phyloP scores from a whole-genome alignment of 2,797 vertebrate species.

The Luscinia megarhynchos region DNA sequence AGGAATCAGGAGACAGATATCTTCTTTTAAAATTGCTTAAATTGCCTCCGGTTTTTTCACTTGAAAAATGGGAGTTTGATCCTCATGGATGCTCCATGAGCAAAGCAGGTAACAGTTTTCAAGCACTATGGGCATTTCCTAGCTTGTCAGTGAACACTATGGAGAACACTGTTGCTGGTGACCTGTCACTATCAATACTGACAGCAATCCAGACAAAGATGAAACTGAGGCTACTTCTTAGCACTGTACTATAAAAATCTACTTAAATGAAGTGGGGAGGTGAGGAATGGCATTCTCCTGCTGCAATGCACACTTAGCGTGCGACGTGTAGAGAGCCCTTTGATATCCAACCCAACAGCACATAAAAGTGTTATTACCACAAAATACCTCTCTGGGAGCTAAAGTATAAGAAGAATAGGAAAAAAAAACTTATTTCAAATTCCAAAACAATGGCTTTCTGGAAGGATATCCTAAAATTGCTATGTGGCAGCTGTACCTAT shows the following conservation, averaged over 20 bases:
- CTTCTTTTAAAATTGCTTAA: neutral
- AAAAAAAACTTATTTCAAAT: slow-evolving; percentile 4
- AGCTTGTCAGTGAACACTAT: neutral
- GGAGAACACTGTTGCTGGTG: neutral
- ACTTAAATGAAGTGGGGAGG: neutral
- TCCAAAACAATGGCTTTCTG: neutral
- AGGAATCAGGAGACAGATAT: neutral
- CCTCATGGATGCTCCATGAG: neutral
- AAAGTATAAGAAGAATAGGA: slow-evolving; percentile 56
- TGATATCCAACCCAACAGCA: neutral
- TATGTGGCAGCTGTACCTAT: neutral
- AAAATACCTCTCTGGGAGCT: slow-evolving; percentile 44
- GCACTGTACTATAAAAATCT: neutral
- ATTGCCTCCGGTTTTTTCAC: slow-evolving; percentile 2
- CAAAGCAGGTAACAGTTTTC: neutral
- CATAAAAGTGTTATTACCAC: slow-evolving; percentile 37
- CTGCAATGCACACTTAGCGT: neutral
- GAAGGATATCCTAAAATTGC: slow-evolving; percentile 5
- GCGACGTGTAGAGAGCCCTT: neutral
- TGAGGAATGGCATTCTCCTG: neutral
- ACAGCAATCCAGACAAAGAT: neutral
- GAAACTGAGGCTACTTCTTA: neutral
- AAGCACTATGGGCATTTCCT: neutral
- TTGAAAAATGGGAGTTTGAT: neutral
- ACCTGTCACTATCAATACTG: neutral